Conservation (phyloP, 2,113 vertebrate species). For the Pterocles burchelli region DNA sequence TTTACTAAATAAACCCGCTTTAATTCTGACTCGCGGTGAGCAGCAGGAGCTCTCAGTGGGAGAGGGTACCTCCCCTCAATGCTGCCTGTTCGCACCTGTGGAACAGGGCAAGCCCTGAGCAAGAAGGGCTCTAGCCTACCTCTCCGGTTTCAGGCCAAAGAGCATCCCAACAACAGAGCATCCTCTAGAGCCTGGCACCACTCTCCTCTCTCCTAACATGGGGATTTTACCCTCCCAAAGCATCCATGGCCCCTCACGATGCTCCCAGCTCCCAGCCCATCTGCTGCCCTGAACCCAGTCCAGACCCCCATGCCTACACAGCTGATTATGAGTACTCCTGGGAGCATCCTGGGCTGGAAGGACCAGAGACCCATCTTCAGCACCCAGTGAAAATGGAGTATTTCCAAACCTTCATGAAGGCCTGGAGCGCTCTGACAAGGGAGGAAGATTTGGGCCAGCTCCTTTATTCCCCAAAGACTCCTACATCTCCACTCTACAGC, state of each 20-base stretch:
- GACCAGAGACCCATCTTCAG: not conserved
- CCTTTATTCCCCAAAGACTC: conserved; percentile 3
- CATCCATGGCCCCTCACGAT: not conserved
- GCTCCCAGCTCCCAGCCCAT: not conserved
- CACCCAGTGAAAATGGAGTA: conserved; percentile 32
- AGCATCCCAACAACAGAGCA: not conserved
- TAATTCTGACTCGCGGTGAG: not conserved
- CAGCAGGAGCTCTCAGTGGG: not conserved
- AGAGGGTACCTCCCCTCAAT: not conserved
- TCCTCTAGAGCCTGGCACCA: not conserved
- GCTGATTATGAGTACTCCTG: not conserved
- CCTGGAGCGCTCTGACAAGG: not conserved
- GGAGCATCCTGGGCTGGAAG: not conserved
- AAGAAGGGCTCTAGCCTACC: not conserved
- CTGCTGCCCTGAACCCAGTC: not conserved
- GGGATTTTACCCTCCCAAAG: not conserved
- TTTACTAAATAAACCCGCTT: conserved; percentile 54
- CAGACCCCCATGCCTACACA: conserved; percentile 28
- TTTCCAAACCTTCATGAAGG: not conserved
- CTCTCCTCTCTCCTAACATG: not conserved
- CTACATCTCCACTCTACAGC: conserved; percentile 40
- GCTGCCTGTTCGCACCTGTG: accelerated
- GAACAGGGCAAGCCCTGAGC: accelerated
- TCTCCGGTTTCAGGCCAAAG: accelerated
- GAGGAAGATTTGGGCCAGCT: conserved; percentile 28